Evolutionary conservation across 2,797 vertebrate genomes (phyloP), one percentile per base, ranked within the genome.

Genomic region (Telmatherina bonti): DNA sequence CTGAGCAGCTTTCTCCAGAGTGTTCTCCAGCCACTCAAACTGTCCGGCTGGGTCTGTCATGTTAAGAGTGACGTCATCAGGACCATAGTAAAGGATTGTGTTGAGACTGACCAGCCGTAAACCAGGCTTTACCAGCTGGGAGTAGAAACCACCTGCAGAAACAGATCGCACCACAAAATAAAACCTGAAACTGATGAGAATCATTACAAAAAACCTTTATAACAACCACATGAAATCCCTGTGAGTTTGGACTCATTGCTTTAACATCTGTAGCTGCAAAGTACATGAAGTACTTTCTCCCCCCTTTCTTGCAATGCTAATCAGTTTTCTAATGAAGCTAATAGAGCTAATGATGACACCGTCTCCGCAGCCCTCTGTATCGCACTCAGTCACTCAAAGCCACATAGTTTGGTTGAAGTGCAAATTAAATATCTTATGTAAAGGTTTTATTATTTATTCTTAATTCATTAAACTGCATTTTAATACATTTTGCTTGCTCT

Each of bases 61-160:
- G 91, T 98, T 97, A 27, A 76, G 27, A 0, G 96, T 97, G 80
- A 87, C 85, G 2, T 86, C 53, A 78, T 99, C 91, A 0, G 96
- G 97, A 55, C 94, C 81, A 43, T 99, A 99, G 91, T 99, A 99
- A 2, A 99, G 94, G 79, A 96, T 96, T 2, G 97, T 99, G 91
- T 99, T 99, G 65, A 99, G 92, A 85, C 97, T 97, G 55, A 99
- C 89, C 84, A 99, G 91, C 56, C 97, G 93, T 49, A 99, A 87
- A 47, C 88, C 91, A 1, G 91, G 84, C 74, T 91, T 87, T 7
- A 95, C 93, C 62, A 94, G 90, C 91, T 98, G 97, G 0, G 96
- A 96, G 85, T 99, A 99, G 91, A 96, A 99, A 10, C 97, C 97
- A 68, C 97, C 97, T 98, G 79, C 12, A 67, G 38, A 35, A 30